phyloP scores from a whole-genome alignment of 2,797 vertebrate species.

The Rhyacichthys aspro region DNA sequence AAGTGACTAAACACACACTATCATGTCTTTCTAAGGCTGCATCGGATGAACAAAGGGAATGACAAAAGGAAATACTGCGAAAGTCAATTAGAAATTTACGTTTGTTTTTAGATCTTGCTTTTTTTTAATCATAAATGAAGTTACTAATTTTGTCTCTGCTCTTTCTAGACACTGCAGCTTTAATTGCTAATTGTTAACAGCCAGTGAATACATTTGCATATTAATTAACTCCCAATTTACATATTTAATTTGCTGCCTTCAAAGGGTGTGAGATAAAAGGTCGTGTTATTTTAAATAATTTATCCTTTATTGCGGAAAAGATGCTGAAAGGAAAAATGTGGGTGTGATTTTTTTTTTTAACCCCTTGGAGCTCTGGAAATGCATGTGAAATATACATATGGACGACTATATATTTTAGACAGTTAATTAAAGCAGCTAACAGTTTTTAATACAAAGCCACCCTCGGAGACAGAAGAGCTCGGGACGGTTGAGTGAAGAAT shows the following conservation, averaged over 20 bases:
- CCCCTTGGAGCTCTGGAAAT: slow-evolving; percentile 76
- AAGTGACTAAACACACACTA: slow-evolving; percentile 54
- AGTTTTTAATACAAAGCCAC: slow-evolving; percentile 69
- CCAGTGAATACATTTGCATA: slow-evolving; percentile 99
- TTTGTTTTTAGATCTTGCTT: slow-evolving; percentile 82
- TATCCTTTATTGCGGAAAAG: slow-evolving; percentile 99
- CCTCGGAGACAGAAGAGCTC: slow-evolving; percentile 51
- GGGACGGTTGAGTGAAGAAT: slow-evolving; percentile 59
- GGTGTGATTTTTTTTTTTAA: slow-evolving; percentile 84
- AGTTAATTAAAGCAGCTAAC: slow-evolving; percentile 72
- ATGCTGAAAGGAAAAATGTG: slow-evolving; percentile 95
- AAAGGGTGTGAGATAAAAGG: slow-evolving; percentile 99
- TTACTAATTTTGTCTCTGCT: slow-evolving; percentile 99
- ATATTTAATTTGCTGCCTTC: slow-evolving; percentile 99
- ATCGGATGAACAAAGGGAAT: slow-evolving; percentile 66
- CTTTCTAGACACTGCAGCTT: slow-evolving; percentile 99
- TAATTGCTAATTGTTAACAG: slow-evolving; percentile 99
- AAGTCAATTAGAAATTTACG: slow-evolving; percentile 96
- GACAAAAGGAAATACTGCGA: slow-evolving; percentile 87
- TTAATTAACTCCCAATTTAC: slow-evolving; percentile 99
- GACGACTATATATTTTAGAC: slow-evolving; percentile 39
- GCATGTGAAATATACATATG: slow-evolving; percentile 33
- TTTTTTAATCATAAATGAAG: slow-evolving; percentile 98
- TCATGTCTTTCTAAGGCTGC: slow-evolving; percentile 45
- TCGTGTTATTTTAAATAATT: slow-evolving; percentile 99